Percentiles rank a stretch among this genome's conserved stretches.
Conservation (phyloP, 2,888 invertebrate species). For the Rhogogaster chlorosoma region DNA sequence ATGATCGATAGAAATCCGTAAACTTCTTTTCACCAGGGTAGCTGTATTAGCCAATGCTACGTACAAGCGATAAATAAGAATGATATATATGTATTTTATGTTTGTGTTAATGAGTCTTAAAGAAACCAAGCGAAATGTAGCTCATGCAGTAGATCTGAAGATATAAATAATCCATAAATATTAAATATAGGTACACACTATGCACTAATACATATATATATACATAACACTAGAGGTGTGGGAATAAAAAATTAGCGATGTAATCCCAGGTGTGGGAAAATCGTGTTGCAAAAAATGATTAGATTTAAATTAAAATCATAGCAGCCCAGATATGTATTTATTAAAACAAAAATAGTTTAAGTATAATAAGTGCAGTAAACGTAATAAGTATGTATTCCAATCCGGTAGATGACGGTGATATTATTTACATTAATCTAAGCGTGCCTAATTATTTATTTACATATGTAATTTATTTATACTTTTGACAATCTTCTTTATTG, state of each 20-base stretch:
- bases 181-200: too few species aligned
- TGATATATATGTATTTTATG: not conserved
- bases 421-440: not conserved
- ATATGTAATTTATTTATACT: not conserved
- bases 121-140: not conserved
- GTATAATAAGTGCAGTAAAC: not conserved
- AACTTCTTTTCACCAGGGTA: too few species aligned
- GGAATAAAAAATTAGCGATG: not conserved
- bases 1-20: too few species aligned
- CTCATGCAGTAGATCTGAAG: not conserved
- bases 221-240: not conserved
- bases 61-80: not conserved
- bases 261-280: not conserved
- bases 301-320: not conserved
- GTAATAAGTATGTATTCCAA: not conserved
- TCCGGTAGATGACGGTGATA: not conserved
- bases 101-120: not conserved
- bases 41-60: too few species aligned
- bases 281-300: not conserved
- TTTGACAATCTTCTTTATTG: not conserved
- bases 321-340: not conserved
- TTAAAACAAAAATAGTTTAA: not conserved
- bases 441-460: not conserved
- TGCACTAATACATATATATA: too few species aligned
- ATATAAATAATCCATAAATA: not conserved